phyloP scores from a whole-genome alignment of 2,888 invertebrate genomes.

The Cataglyphis cursor region DNA sequence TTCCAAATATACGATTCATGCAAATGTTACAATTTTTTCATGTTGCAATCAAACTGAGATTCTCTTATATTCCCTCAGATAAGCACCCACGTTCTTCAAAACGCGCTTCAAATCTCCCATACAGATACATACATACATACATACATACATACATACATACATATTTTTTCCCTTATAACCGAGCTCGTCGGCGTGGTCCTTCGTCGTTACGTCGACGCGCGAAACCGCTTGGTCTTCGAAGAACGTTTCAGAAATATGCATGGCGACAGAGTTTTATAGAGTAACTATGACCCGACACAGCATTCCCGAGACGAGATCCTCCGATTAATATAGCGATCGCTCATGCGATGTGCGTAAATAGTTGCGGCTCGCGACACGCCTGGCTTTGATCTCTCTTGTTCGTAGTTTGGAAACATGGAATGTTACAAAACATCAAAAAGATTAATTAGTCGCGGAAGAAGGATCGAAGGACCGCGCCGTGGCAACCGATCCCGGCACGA shows the following conservation, averaged over 20 bases:
- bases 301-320: conserved; percentile 56
- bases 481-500: conserved; percentile 64
- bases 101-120: conserved; percentile 26
- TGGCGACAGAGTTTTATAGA: not conserved
- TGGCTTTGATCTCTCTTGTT: conserved; percentile 68
- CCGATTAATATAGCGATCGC: conserved; percentile 48
- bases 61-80: not conserved
- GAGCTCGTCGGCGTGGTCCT: conserved; percentile 70
- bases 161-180: conserved; percentile 62
- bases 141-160: conserved; percentile 3
- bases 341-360: conserved; percentile 36
- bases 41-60: conserved; percentile 16
- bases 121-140: conserved; percentile 3
- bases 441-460: conserved; percentile 68
- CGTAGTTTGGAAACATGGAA: conserved; percentile 83
- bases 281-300: not conserved
- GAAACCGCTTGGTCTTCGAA: conserved; percentile 71
- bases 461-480: conserved; percentile 71
- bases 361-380: conserved; percentile 56
- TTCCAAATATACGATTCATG: not conserved
- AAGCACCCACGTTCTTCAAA: not conserved
- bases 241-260: conserved; percentile 62
- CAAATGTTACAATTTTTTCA: not conserved
- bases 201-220: conserved; percentile 65
- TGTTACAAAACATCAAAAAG: conserved; percentile 82